phyloP scores from a whole-genome alignment of 2,888 invertebrate species.

The Dynastes grantii region DNA sequence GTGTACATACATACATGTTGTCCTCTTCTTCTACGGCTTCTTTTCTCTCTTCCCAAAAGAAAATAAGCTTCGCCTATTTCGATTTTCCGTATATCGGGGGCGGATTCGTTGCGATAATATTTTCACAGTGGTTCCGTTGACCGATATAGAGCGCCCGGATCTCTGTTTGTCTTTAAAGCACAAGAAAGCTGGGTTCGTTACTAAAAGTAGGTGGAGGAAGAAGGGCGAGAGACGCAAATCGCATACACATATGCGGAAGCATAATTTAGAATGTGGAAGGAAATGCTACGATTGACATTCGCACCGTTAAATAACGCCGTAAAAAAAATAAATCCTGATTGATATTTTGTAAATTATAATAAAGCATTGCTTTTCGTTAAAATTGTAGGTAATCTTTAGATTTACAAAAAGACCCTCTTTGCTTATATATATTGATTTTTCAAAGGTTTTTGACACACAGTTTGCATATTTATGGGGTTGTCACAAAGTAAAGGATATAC shows the following conservation, averaged over 20 bases:
- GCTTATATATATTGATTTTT: no score
- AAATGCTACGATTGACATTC: slow-evolving; percentile 35
- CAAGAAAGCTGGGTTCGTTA: background rate
- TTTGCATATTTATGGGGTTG: no score
- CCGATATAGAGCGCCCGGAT: slow-evolving; percentile 55
- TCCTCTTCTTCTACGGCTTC: slow-evolving; percentile 54
- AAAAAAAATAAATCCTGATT: background rate
- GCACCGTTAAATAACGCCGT: background rate
- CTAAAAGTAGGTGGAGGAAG: background rate
- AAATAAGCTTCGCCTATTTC: slow-evolving; percentile 63
- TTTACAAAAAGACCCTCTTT: no score
- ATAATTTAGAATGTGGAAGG: slow-evolving; percentile 53
- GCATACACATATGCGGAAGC: slow-evolving; percentile 52
- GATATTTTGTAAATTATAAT: background rate
- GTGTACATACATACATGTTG: slow-evolving; percentile 1
- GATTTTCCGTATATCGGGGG: slow-evolving; percentile 55
- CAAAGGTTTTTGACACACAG: no score
- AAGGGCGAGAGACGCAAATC: background rate
- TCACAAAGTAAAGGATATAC: no score
- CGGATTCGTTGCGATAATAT: slow-evolving; percentile 57
- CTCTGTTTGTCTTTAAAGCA: slow-evolving; percentile 53
- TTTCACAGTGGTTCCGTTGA: slow-evolving; percentile 59
- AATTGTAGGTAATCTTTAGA: no score
- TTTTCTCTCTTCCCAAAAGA: slow-evolving; percentile 51
- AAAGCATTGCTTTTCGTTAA: no score